phyloP scores from a whole-genome alignment of 2,888 invertebrate genomes.

The Ellobium chinense region DNA sequence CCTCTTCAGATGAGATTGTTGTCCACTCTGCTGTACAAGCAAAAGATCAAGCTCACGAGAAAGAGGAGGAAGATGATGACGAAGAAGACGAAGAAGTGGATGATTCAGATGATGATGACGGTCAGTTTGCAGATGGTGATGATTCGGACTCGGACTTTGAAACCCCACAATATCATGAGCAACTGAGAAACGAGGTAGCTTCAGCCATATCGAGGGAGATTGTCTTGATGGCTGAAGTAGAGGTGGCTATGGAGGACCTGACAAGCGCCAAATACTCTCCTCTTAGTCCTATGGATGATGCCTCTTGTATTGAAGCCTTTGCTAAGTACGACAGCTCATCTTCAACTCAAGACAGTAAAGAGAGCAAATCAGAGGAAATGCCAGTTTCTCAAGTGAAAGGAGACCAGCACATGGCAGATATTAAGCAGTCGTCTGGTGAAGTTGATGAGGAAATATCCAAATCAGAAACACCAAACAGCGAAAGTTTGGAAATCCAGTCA shows the following conservation, averaged over 20 bases:
- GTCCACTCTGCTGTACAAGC: too few relatives aligned
- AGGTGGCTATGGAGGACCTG: conserved; percentile 50
- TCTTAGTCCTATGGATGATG: conserved; percentile 23
- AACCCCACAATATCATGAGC: conserved; percentile 37
- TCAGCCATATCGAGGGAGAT: conserved; percentile 49
- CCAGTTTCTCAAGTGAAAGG: not conserved
- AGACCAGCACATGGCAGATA: too few relatives aligned
- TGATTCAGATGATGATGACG: conserved; percentile 22
- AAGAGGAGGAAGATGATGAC: not conserved
- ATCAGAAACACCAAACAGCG: not conserved
- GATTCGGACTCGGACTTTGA: conserved; percentile 32
- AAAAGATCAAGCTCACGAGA: not conserved
- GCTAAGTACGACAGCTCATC: not conserved
- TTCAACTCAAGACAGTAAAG: not conserved
- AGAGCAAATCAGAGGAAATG: not conserved
- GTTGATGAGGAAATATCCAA: not conserved
- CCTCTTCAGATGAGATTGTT: not conserved
- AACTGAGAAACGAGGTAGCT: conserved; percentile 44
- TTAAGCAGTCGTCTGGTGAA: not conserved
- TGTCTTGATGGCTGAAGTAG: conserved; percentile 50
- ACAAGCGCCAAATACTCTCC: conserved; percentile 26
- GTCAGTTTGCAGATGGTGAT: conserved; percentile 17
- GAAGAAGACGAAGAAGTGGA: conserved; percentile 13
- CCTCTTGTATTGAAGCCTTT: not conserved
- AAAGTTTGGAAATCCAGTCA: not conserved